Evolutionary conservation across 2,113 vertebrate species (phyloP), one percentile per base, ranked within the genome.

Genomic region (Dryoscopus gambensis): DNA sequence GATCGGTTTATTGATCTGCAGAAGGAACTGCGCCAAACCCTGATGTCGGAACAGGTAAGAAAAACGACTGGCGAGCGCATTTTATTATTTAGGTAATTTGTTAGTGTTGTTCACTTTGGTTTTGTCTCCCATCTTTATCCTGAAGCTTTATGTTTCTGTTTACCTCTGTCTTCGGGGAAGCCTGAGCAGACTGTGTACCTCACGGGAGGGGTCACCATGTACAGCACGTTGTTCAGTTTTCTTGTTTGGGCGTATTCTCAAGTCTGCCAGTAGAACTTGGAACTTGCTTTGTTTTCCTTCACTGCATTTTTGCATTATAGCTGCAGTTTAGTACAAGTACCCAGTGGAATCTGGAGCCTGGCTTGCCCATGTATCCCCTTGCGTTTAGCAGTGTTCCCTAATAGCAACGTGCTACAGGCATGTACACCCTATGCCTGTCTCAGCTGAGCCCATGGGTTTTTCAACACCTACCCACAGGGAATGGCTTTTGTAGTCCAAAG

Each of bases 1-100:
- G 99, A 99, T 98, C 98, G 98, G 62, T 99, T 99, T 98, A 97
- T 98, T 18, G 99, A 99, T 98, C 98, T 99, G 68, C 97, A 98
- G 96, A 98, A 98, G 96, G 99, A 99, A 81, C 97, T 99, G 76
- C 98, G 95, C 63, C 98, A 98, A 94, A 97, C 98, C 95, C 97
- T 98, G 95, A 64, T 95, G 89, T 97, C 96, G 2, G 78, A 96
- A 27, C 91, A 97, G 95, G 98, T 98, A 96, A 98, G 98, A 98
- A 57, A 93, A 97, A 84, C 27, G 44, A 90, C 93, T 63, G 78
- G 70, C 25, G 4, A 88, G 77, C 73, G 68, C 67, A 49, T 91
- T 86, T 93, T 95, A 87, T 95, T 96, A 96, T 89, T 90, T 73
- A 83, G 94, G 83, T 69, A 88, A 93, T 95, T 95, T 92, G 87